A percentile compares a stretch with the other conserved stretches of the same genome.
Evolutionary conservation across 1,140 invertebrate genomes (phyloP).

Genomic region (Leptinotarsa undecemlineata): DNA sequence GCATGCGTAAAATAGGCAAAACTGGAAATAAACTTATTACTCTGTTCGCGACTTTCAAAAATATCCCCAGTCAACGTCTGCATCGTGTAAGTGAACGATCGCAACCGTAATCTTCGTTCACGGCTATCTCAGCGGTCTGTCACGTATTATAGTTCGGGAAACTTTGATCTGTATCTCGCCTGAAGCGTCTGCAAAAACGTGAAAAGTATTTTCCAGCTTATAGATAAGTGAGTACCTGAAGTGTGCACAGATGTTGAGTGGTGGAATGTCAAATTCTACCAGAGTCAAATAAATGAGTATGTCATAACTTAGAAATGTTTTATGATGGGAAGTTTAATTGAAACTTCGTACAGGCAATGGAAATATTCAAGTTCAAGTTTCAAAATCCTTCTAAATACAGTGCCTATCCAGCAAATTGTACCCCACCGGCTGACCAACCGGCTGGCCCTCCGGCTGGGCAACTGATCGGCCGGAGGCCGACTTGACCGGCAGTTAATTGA

Average conservation of each 20-base stretch:
- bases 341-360: no score
- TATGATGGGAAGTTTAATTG: no score
- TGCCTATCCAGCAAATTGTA: no score
- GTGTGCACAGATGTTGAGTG: neutral
- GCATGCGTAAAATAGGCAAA: neutral
- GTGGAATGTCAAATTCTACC: neutral
- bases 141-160: slow-evolving; percentile 10
- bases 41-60: slow-evolving; percentile 16
- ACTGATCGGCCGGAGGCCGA: no score
- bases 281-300: neutral
- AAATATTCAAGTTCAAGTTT: no score
- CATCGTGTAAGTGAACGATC: slow-evolving; percentile 14
- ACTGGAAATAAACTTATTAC: slow-evolving; percentile 1
- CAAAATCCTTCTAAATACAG: no score
- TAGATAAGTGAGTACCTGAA: neutral
- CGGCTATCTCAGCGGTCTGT: neutral
- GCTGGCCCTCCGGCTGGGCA: no score
- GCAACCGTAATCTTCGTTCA: neutral
- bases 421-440: no score
- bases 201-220: neutral
- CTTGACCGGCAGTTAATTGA: no score
- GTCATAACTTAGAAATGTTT: no score
- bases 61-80: slow-evolving; percentile 15
- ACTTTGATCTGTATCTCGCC: no score
- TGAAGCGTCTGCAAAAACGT: neutral